phyloP scores from a whole-genome alignment of 2,113 vertebrate species.

The Orycteropus afer region DNA sequence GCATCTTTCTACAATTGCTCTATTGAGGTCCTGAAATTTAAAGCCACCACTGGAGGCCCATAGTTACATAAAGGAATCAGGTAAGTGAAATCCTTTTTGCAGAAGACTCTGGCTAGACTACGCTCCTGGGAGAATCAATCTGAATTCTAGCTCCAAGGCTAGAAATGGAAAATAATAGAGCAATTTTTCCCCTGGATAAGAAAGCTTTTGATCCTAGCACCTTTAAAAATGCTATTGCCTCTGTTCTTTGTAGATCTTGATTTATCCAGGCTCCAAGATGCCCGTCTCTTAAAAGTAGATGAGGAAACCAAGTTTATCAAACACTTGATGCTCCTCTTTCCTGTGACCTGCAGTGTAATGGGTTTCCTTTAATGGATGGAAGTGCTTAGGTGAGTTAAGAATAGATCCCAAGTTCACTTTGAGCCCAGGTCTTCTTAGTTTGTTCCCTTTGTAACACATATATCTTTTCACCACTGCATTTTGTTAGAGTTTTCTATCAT shows the following conservation, averaged over 20 bases:
- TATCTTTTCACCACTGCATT: slow-evolving; percentile 55
- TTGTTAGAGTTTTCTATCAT: background rate
- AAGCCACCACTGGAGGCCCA: slow-evolving; percentile 1
- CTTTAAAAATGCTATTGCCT: slow-evolving; percentile 71
- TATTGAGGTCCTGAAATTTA: slow-evolving; percentile 28
- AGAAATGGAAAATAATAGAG: slow-evolving; percentile 73
- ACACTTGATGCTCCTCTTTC: background rate
- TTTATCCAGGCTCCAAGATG: slow-evolving; percentile 65
- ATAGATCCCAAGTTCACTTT: slow-evolving; percentile 72
- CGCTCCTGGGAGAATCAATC: slow-evolving; percentile 57
- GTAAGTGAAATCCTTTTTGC: slow-evolving; percentile 56
- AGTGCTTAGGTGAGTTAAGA: slow-evolving; percentile 58
- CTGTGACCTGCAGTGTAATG: background rate
- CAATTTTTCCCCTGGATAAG: slow-evolving; percentile 70
- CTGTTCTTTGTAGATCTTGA: slow-evolving; percentile 67
- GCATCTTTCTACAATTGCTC: slow-evolving; percentile 18
- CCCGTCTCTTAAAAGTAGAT: slow-evolving; percentile 54
- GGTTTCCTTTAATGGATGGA: background rate
- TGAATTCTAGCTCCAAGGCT: slow-evolving; percentile 62
- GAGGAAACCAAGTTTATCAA: slow-evolving; percentile 50
- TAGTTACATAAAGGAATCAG: slow-evolving; percentile 58
- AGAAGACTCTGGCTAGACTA: slow-evolving; percentile 36
- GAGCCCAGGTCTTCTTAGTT: slow-evolving; percentile 32
- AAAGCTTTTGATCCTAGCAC: slow-evolving; percentile 80
- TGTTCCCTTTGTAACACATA: slow-evolving; percentile 41